Conservation (phyloP, 2,888 invertebrate species). For the Phortica magna region DNA sequence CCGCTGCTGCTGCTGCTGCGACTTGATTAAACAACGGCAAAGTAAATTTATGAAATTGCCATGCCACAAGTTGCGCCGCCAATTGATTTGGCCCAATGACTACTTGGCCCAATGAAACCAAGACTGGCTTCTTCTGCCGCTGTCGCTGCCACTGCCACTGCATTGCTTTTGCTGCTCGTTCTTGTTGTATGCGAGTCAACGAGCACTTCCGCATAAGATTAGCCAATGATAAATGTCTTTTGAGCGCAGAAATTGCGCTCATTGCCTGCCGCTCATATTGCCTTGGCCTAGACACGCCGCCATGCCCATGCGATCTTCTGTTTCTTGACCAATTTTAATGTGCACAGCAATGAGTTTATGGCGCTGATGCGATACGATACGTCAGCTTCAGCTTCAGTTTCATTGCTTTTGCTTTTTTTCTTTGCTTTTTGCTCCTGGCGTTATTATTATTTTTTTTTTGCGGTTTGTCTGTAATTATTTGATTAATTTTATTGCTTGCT, state of each 20-base stretch:
- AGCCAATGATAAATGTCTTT: slow-evolving; percentile 68
- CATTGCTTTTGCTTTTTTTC: slow-evolving; percentile 11
- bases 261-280: slow-evolving; percentile 43
- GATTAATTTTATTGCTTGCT: slow-evolving; percentile 67
- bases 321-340: slow-evolving; percentile 65
- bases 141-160: neutral
- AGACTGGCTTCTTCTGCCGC: slow-evolving; percentile 1
- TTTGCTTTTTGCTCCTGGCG: slow-evolving; percentile 28
- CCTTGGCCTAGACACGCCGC: neutral
- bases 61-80: neutral
- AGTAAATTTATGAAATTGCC: neutral
- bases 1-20: neutral
- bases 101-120: neutral
- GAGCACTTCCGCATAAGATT: slow-evolving; percentile 64
- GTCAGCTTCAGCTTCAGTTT: neutral
- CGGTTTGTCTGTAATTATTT: slow-evolving; percentile 60
- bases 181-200: neutral
- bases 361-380: neutral
- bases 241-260: slow-evolving; percentile 46
- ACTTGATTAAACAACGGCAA: neutral
- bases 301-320: neutral
- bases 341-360: slow-evolving; percentile 36
- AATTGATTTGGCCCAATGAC: no score
- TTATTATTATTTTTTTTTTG: slow-evolving; percentile 12
- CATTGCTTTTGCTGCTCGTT: neutral